Base-by-base conservation (phyloP, 2,113 vertebrate species). In the Gallinago media region DNA sequence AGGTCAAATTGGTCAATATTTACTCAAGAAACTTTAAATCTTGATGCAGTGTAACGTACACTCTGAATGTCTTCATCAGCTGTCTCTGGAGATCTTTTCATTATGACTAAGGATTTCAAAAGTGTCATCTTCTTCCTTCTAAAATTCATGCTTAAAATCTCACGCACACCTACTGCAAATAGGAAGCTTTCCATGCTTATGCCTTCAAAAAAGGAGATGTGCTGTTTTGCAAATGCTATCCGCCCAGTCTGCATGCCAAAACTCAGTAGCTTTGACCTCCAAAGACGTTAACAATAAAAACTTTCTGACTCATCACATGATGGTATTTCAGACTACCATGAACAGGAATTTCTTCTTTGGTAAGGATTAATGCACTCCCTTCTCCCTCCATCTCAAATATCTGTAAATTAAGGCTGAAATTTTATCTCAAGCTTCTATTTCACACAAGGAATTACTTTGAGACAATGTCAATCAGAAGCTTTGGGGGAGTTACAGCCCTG, bases 1-100 rank as follows among this genome's bases (percentile, higher is more conserved):
- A 96, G 91, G 91, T 94, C 94, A 95, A 92, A 79, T 71, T 83
- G 59, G 92, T 90, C 94, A 96, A 90, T 94, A 96, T 95, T 96
- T 96, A 97, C 73, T 92, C 44, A 93, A 94, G 87, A 75, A 93
- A 94, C 73, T 72, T 80, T 93, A 79, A 85, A 90, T 96, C 92
- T 88, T 90, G 42, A 66, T 46, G 59, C 22, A 61, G 52, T 66
- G 29, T 86, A 91, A 89, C 5, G 5, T 52, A 71, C 40, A 65
- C 63, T 61, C 75, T 62, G 21, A 89, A 87, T 49, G 34, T 84
- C 67, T 91, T 94, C 62, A 87, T 88, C 61, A 90, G 44, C 70
- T 63, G 2, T 44, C 89, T 94, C 62, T 76, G 50, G 63, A 78
- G 61, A 84, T 80, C 83, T 65, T 85, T 56, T 62, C 36, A 44